Conservation (phyloP, 1,140 invertebrate species). For the Bombyx mandarina region DNA sequence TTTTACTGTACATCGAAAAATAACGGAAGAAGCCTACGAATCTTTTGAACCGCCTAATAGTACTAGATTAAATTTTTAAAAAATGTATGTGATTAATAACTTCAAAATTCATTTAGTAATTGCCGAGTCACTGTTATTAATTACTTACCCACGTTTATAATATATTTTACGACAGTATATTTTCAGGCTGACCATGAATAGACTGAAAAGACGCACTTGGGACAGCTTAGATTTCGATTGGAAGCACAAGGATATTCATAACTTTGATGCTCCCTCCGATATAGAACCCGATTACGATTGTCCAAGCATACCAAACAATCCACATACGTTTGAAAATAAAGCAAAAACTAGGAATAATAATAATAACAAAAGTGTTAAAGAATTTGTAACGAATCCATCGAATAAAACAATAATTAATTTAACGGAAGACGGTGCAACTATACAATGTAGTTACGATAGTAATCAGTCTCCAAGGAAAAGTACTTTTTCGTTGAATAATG, state of each 20-base stretch:
- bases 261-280: slow-evolving; percentile 60
- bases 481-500: slow-evolving; percentile 30
- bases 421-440: slow-evolving; percentile 77
- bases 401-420: slow-evolving; percentile 79
- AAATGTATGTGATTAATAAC: too few relatives aligned
- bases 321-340: slow-evolving; percentile 61
- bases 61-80: too few relatives aligned
- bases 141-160: not conserved
- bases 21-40: too few relatives aligned
- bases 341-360: slow-evolving; percentile 33
- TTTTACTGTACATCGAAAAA: too few relatives aligned
- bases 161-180: not conserved
- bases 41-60: too few relatives aligned
- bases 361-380: slow-evolving; percentile 12
- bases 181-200: slow-evolving; percentile 58
- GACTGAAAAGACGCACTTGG: slow-evolving; percentile 59
- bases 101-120: not conserved
- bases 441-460: slow-evolving; percentile 72
- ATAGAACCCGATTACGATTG: slow-evolving; percentile 68
- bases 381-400: slow-evolving; percentile 56
- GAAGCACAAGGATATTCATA: slow-evolving; percentile 56
- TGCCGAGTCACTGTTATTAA: not conserved
- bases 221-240: slow-evolving; percentile 61
- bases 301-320: slow-evolving; percentile 66
- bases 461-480: slow-evolving; percentile 47